Evolutionary conservation across 2,113 vertebrate genomes (phyloP), one percentile per base, ranked within the genome.

Genomic region (Spilogale gracilis): DNA sequence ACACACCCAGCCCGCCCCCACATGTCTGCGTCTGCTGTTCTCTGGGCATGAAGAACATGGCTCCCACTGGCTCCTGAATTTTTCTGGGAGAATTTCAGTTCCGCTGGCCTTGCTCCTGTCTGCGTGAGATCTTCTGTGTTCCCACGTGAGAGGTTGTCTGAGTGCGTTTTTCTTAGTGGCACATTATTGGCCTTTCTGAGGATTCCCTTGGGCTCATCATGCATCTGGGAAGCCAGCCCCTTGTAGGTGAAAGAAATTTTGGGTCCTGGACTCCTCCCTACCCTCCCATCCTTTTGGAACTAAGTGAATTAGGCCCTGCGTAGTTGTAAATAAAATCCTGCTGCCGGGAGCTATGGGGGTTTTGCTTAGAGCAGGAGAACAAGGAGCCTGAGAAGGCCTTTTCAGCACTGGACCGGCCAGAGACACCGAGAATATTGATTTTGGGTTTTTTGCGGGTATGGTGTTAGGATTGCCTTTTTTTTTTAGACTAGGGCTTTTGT

Each of bases 291-390:
- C 56, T n/a, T 83, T 92, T 74, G 96, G 79, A 96, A 90, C 52
- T 92, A 52, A 94, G 63, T 95, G 63, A 92, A 84, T 91, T 78
- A 94, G 87, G 78, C n/a, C 38, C 2, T 56, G 50, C 78, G 48
- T 81, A 50, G 52, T 45, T 79, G 82, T 94, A 71, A 80, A 82
- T 43, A 67, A 61, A 93, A 52, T 85, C 32, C 80, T 65, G 69
- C 74, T 65, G 74, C 79, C 92, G 83, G 71, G 84, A 96, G 74
- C 45, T 0, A 0, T 20, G 14, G 54, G n/a, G 20, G 52, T 32
- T 87, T 32, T n/a, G 25, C 61, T 73, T 30, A 73, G 78, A 80
- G 93, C 76, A 45, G 71, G 48, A 84, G 71, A 21, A 27, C 50
- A 9, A 30, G 81, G 63, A 80, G 11, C 71, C 48, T 78, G 12